Evolutionary conservation across 2,888 invertebrate species (phyloP).

Genomic region (Agrypnus murinus): DNA sequence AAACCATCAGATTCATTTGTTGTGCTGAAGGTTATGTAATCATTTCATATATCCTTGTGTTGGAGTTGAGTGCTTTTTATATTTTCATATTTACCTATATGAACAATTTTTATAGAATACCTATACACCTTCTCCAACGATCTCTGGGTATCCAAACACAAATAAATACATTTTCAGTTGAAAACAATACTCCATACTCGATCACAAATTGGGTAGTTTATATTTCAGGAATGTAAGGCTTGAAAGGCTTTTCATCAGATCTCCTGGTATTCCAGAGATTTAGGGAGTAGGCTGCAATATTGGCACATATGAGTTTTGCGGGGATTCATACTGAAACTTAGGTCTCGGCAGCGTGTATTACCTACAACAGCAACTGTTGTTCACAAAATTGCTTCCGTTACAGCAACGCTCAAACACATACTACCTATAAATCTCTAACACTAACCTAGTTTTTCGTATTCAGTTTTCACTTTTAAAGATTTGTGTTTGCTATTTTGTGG

Average conservation of each 20-base stretch:
- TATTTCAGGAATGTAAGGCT: neutral
- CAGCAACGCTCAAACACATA: too few relatives aligned
- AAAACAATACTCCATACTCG: neutral
- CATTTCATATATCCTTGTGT: too few relatives aligned
- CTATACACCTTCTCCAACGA: too few relatives aligned
- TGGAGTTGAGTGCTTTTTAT: too few relatives aligned
- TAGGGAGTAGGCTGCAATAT: slow-evolving; percentile 19
- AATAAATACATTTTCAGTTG: too few relatives aligned
- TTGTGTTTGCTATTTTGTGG: neutral
- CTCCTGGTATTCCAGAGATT: slow-evolving; percentile 7
- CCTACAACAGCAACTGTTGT: neutral
- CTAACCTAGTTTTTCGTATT: too few relatives aligned
- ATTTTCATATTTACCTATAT: too few relatives aligned
- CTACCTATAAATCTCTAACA: too few relatives aligned
- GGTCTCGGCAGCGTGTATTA: neutral
- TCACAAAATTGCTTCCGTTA: neutral
- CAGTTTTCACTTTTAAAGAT: neutral
- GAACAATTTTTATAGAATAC: too few relatives aligned
- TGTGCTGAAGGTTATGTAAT: too few relatives aligned
- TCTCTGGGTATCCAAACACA: too few relatives aligned
- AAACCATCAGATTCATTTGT: too few relatives aligned
- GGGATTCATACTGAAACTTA: slow-evolving; percentile 11
- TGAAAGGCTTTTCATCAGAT: slow-evolving; percentile 8
- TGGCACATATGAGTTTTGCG: slow-evolving; percentile 10
- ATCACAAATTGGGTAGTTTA: neutral